Base-by-base conservation (phyloP, 2,888 invertebrate genomes). In the Allophyes oxyacanthae region DNA sequence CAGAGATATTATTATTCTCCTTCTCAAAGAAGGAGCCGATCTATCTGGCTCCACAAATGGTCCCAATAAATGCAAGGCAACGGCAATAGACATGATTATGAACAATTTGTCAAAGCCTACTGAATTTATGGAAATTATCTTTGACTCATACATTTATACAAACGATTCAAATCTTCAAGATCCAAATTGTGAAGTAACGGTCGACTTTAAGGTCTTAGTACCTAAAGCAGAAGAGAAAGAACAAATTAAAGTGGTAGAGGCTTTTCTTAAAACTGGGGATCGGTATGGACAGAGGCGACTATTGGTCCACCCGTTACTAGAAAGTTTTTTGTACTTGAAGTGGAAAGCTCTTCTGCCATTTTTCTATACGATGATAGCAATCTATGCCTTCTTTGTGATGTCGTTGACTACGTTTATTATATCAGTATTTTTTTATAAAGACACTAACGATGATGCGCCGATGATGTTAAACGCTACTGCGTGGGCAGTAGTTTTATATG, bases 241-340 rank as follows among this genome's bases (percentile, higher is more conserved):
- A 53, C 94, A 94, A 71, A 91, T 94, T 84, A 87, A 88, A 60
- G 92, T 94, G 0, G 82, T 94, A 25, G 88, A 91, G 62, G 90
- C 93, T 0, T 72, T 94, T 9, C 72, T 94, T 1, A 86, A 92
- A 52, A 90, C 90, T 43, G 91, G 92, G 7, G 90, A 91, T 49
- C 83, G 90, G 15, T 56, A 64, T 61, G 84, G 87, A 5, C 90
- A 94, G 53, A 86, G 86, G 14, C 84, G 83, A 15, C 73, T 94
- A 1, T 78, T 95, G 0, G 83, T 94, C 0, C 95, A 95, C 77
- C 95, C 95, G 0, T 74, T 94, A 26, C 78, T 94, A 0, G 94
- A 95, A 77, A 94, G 94, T 58, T 95, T 94, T 67, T 77, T 95
- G 0, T 87, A 85, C 62, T 75, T 94, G 8, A 95, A 95, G 77